Evolutionary conservation across 1,140 invertebrate genomes (phyloP).

Genomic region (Nixonia krombeini): DNA sequence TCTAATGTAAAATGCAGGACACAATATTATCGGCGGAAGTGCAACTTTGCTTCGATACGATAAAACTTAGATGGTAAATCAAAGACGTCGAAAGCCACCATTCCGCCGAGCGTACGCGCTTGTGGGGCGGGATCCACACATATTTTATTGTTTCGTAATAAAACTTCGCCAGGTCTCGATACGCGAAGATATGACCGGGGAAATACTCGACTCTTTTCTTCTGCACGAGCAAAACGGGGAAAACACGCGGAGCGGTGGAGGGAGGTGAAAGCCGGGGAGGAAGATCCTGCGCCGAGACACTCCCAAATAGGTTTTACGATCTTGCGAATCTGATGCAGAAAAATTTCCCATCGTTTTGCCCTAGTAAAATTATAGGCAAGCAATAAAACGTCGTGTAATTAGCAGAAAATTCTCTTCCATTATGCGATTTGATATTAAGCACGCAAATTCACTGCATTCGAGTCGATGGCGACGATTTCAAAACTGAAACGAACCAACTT

Average conservation of each 20-base stretch:
- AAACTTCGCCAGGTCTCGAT: constrained; percentile 61
- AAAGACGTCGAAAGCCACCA: constrained; percentile 46
- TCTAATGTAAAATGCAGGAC: constrained; percentile 64
- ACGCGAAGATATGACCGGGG: constrained; percentile 30
- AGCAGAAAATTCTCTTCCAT: constrained; percentile 20
- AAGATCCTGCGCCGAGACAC: constrained; percentile 12
- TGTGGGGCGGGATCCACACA: constrained; percentile 50
- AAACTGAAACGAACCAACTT: no score
- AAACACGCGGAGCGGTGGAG: constrained; percentile 1
- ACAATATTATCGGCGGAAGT: constrained; percentile 59
- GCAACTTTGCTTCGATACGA: constrained; percentile 52
- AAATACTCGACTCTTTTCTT: constrained; percentile 24
- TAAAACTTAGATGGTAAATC: constrained; percentile 68
- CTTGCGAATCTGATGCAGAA: constrained; percentile 60
- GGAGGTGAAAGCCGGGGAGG: constrained; percentile 1
- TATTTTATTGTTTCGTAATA: constrained; percentile 72
- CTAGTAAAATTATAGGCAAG: not conserved
- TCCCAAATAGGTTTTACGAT: constrained; percentile 54
- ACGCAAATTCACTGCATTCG: constrained; percentile 29
- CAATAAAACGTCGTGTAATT: not conserved
- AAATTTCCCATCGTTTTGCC: constrained; percentile 47
- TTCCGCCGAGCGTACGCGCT: constrained; percentile 20
- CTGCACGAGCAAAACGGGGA: constrained; percentile 7
- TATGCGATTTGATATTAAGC: constrained; percentile 25
- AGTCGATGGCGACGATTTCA: no score